A percentile compares a stretch with the other conserved stretches of the same genome.
Evolutionary conservation across 1,140 invertebrate genomes (phyloP).

Genomic region (Aphis craccivora): DNA sequence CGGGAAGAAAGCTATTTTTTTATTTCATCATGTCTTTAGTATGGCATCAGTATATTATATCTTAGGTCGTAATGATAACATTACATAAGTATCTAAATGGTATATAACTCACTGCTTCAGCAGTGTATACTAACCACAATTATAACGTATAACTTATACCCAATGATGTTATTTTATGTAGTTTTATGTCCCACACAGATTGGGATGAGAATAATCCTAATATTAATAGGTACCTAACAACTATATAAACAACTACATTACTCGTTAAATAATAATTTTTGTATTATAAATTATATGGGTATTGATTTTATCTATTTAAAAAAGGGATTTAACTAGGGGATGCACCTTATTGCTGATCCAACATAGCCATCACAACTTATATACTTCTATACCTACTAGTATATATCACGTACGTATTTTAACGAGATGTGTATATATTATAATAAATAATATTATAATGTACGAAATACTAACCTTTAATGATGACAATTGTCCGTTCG

Average conservation of each 20-base stretch:
- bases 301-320: background rate
- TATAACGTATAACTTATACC: background rate
- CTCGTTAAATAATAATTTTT: background rate
- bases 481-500: constrained; percentile 80
- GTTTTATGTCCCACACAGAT: background rate
- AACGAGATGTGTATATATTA: background rate
- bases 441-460: background rate
- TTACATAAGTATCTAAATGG: background rate
- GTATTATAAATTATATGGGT: background rate
- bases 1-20: no score
- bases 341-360: background rate
- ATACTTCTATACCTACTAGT: no score
- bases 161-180: no score
- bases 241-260: background rate
- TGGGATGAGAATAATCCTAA: background rate
- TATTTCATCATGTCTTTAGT: no score
- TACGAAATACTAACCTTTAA: constrained; percentile 71
- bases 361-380: background rate
- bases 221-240: background rate
- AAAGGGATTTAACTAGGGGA: background rate
- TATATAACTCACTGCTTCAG: background rate
- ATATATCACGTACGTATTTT: background rate
- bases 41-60: no score
- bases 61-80: no score
- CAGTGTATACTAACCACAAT: background rate